Percentiles rank a stretch among this genome's conserved stretches.
These are phyloP conservation scores for Etheostoma cragini DNA, from an alignment of 2,113 vertebrate genomes.

Conservation along the genomic window DNA sequence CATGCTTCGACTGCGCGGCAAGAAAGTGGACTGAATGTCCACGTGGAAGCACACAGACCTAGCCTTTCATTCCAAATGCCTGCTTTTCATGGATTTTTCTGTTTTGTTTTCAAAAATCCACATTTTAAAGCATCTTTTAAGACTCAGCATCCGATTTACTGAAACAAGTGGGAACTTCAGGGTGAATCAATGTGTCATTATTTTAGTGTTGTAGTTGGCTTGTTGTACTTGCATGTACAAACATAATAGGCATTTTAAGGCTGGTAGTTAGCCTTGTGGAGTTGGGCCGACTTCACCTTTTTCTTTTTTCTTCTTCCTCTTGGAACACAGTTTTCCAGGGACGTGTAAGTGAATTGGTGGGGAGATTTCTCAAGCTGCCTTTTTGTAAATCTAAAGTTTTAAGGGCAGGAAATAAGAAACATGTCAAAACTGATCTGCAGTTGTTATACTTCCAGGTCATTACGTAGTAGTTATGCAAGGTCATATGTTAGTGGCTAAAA, in stretches of 20 bases:
- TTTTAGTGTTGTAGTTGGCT: constrained; percentile 56
- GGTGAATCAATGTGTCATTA: constrained; percentile 53
- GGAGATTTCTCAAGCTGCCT: constrained; percentile 64
- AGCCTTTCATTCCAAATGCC: constrained; percentile 59
- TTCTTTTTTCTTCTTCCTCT: neutral
- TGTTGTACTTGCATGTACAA: constrained; percentile 64
- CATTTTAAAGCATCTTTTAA: constrained; percentile 66
- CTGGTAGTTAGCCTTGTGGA: constrained; percentile 21
- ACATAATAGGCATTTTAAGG: constrained; percentile 39
- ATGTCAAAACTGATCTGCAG: constrained; percentile 46
- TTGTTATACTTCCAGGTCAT: constrained; percentile 41
- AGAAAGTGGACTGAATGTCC: constrained; percentile 91
- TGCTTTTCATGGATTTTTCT: constrained; percentile 33
- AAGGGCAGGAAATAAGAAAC: constrained; percentile 25
- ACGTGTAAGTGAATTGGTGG: constrained; percentile 13
- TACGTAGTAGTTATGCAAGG: constrained; percentile 16
- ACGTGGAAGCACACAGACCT: neutral
- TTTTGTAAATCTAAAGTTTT: constrained; percentile 54
- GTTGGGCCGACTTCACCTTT: constrained; percentile 26
- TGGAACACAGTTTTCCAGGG: constrained; percentile 19
- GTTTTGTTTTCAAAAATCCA: constrained; percentile 24
- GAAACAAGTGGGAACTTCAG: constrained; percentile 48
- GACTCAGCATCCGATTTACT: constrained; percentile 48
- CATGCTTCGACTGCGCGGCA: constrained; percentile 87
- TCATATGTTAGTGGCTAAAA: constrained; percentile 24